Evolutionary conservation across 2,888 invertebrate species (phyloP).

Genomic region (Agrochola lychnidis): DNA sequence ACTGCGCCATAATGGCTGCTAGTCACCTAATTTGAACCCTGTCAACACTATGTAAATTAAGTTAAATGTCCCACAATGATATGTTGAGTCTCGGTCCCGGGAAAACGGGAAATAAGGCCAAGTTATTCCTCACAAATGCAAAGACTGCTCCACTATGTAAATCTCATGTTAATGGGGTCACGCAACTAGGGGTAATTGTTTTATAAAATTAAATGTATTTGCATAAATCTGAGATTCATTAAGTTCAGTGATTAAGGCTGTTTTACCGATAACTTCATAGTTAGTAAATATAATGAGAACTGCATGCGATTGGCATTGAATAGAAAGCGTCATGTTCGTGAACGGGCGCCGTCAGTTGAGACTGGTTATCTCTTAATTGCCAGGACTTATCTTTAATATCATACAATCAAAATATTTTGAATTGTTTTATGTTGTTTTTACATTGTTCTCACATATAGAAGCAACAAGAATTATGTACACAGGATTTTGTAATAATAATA

Average conservation of each 20-base stretch:
- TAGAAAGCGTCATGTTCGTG: no score
- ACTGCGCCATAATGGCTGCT: slow-evolving; percentile 36
- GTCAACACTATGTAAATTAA: slow-evolving; percentile 68
- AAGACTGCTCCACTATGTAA: slow-evolving; percentile 60
- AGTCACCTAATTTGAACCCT: slow-evolving; percentile 40
- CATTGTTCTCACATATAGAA: no score
- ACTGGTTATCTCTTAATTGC: no score
- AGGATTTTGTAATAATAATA: no score
- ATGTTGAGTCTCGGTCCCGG: slow-evolving; percentile 58
- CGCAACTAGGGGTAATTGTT: slow-evolving; percentile 60
- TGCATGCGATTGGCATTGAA: not conserved
- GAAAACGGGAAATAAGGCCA: slow-evolving; percentile 52
- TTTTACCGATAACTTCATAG: not conserved
- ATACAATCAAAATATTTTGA: no score
- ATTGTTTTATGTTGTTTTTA: no score
- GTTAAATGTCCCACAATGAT: slow-evolving; percentile 66
- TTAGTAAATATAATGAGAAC: not conserved
- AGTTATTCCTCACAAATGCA: slow-evolving; percentile 64
- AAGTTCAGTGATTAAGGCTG: slow-evolving; percentile 10
- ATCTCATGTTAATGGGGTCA: slow-evolving; percentile 59
- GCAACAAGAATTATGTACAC: no score
- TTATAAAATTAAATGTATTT: slow-evolving; percentile 51
- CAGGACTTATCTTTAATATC: no score
- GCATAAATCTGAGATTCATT: slow-evolving; percentile 48
- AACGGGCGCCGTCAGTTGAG: no score